Evolutionary conservation across 1,140 invertebrate genomes (phyloP).

Genomic region (Mylabris phalerata): DNA sequence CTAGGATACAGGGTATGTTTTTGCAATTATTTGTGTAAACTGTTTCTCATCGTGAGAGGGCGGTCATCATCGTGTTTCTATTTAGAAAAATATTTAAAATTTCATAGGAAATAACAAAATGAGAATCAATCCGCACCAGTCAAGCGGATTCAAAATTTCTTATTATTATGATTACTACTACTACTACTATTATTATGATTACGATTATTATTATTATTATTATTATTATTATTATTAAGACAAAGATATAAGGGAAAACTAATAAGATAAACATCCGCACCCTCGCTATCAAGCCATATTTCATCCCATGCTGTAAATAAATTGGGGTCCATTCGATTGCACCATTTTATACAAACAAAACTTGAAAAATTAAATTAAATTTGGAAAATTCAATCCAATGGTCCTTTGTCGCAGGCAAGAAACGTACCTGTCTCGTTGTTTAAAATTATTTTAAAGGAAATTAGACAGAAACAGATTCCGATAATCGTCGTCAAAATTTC

Average conservation of each 20-base stretch:
- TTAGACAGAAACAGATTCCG: neutral
- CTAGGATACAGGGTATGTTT: constrained; percentile 65
- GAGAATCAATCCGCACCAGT: neutral
- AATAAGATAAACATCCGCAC: constrained; percentile 2
- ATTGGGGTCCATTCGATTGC: constrained; percentile 33
- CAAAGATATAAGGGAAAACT: neutral
- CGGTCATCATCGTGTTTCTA: constrained; percentile 34
- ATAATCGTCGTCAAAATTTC: neutral
- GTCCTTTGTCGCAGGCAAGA: constrained; percentile 30
- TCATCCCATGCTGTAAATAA: constrained; percentile 34
- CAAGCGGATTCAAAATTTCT: neutral
- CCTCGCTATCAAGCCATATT: constrained; percentile 18
- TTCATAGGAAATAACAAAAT: neutral
- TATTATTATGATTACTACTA: neutral
- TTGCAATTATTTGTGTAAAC: constrained; percentile 63
- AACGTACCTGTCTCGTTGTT: constrained; percentile 26
- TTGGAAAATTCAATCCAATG: neutral
- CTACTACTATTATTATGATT: too few relatives aligned
- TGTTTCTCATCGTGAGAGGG: constrained; percentile 48
- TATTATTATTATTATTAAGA: neutral
- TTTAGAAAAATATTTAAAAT: constrained; percentile 11
- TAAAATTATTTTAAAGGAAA: neutral
- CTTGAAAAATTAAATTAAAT: neutral
- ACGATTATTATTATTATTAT: neutral
- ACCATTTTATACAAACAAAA: constrained; percentile 33